phyloP scores from a whole-genome alignment of 2,888 invertebrate genomes.

The Ommatoiulus sabulosus region DNA sequence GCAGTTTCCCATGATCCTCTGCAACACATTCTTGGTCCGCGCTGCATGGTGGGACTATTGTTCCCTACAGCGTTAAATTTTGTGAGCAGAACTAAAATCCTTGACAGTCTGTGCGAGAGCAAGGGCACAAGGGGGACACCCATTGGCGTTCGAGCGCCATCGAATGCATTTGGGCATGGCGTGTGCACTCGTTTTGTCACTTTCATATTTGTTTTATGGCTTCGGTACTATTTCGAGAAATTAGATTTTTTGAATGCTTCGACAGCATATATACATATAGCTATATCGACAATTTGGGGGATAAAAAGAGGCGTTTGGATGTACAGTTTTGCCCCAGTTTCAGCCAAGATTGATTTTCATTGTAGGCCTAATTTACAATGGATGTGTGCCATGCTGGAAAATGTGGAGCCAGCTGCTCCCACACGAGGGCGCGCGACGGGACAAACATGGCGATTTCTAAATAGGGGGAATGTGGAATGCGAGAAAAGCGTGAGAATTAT shows the following conservation, averaged over 20 bases:
- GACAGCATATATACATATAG: not conserved
- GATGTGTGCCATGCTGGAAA: conserved; percentile 21
- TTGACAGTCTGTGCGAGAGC: not conserved
- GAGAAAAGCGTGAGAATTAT: conserved; percentile 48
- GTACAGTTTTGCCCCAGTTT: not conserved
- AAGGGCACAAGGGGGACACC: conserved; percentile 20
- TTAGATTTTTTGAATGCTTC: not conserved
- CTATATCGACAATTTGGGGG: not conserved
- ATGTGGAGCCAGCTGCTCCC: conserved; percentile 44
- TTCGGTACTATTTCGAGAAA: not conserved
- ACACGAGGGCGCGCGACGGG: conserved; percentile 25
- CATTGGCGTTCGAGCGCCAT: not conserved
- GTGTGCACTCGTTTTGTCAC: conserved; percentile 7
- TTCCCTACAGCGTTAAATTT: not conserved
- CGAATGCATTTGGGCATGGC: conserved; percentile 24
- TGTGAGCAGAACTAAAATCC: conserved; percentile 15
- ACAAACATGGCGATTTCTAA: not conserved
- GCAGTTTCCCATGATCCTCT: not conserved
- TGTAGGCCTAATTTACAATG: conserved; percentile 35
- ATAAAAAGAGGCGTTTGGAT: not conserved
- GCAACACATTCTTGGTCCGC: not conserved
- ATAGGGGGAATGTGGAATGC: conserved; percentile 3
- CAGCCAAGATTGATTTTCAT: conserved; percentile 39
- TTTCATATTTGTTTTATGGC: not conserved
- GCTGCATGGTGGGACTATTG: conserved; percentile 6